phyloP scores from a whole-genome alignment of 2,888 invertebrate species.

The Morpho achilles region DNA sequence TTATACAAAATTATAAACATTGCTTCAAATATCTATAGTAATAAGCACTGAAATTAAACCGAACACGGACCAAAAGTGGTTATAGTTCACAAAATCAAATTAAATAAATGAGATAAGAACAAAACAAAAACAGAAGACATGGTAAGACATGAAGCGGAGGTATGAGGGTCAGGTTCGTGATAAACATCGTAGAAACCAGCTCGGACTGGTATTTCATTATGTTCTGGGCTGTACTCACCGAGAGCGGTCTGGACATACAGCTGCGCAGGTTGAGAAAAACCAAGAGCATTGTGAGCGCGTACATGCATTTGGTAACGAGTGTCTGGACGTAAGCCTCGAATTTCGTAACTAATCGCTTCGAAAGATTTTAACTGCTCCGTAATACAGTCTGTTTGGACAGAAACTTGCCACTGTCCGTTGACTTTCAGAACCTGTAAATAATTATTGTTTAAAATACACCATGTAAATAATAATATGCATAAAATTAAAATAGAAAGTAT shows the following conservation, averaged over 20 bases:
- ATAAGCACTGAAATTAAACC: slow-evolving; percentile 38
- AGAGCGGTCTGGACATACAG: slow-evolving; percentile 90
- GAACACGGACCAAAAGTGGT: slow-evolving; percentile 22
- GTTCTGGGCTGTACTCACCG: slow-evolving; percentile 86
- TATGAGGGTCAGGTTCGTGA: slow-evolving; percentile 57
- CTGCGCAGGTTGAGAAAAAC: slow-evolving; percentile 87
- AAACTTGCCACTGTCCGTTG: slow-evolving; percentile 82
- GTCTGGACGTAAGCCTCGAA: slow-evolving; percentile 85
- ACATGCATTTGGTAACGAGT: slow-evolving; percentile 91
- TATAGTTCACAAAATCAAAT: slow-evolving; percentile 58
- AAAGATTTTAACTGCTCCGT: slow-evolving; percentile 80
- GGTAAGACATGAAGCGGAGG: slow-evolving; percentile 50
- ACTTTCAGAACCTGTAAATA: slow-evolving; percentile 81
- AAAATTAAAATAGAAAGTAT: too few relatives aligned
- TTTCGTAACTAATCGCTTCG: slow-evolving; percentile 82
- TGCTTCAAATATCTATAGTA: slow-evolving; percentile 29
- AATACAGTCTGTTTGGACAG: slow-evolving; percentile 77
- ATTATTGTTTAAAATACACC: background rate
- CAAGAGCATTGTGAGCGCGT: slow-evolving; percentile 91
- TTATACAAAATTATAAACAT: slow-evolving; percentile 25
- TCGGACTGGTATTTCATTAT: slow-evolving; percentile 64
- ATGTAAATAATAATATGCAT: too few relatives aligned
- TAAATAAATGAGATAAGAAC: slow-evolving; percentile 48
- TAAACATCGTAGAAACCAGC: slow-evolving; percentile 75
- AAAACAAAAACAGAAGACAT: slow-evolving; percentile 50